Evolutionary conservation across 2,113 vertebrate species (phyloP).

Genomic region (Columba janthina): DNA sequence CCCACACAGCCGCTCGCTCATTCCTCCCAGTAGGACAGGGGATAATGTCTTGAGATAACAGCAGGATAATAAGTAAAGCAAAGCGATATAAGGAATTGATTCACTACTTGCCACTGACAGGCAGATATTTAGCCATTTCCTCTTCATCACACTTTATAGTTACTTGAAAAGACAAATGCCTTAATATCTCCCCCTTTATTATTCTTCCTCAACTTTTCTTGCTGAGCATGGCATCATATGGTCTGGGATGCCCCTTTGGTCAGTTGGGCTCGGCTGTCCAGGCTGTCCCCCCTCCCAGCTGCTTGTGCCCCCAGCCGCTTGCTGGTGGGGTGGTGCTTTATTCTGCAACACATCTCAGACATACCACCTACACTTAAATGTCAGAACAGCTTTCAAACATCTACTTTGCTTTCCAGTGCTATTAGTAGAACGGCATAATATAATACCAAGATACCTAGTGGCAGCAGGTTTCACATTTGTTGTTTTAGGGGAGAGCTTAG

Average conservation of each 20-base stretch:
- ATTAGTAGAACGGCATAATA: background rate
- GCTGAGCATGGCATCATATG: too few species aligned
- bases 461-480: background rate
- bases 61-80: background rate
- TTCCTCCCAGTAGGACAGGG: background rate
- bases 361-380: background rate
- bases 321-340: rapidly evolving
- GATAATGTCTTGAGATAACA: background rate
- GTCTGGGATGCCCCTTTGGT: background rate
- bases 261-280: background rate
- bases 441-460: background rate
- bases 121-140: background rate
- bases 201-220: too few species aligned
- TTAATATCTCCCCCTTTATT: rapidly evolving
- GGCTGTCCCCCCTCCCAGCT: background rate
- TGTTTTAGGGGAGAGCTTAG: background rate
- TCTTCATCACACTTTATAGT: rapidly evolving
- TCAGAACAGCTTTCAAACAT: background rate
- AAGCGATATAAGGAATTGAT: too few species aligned
- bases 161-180: background rate
- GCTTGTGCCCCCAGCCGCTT: background rate
- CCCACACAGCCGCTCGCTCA: background rate
- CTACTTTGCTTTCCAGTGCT: background rate
- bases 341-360: background rate
- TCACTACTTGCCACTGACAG: background rate